These are phyloP conservation scores for Drosophila asahinai DNA, from an alignment of 1,140 invertebrate genomes.

Conservation along the genomic window DNA sequence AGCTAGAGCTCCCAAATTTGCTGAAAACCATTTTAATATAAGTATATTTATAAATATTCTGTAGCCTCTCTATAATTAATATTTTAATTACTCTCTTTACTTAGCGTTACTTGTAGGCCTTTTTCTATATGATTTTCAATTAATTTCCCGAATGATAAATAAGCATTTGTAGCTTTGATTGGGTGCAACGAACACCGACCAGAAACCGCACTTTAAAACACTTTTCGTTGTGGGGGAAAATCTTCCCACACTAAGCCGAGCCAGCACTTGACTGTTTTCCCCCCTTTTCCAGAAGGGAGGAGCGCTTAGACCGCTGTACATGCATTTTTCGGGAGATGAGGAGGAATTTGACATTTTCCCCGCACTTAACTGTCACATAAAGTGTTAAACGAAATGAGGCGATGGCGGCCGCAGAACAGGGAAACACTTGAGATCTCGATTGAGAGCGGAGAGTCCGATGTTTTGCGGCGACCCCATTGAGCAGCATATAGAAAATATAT, in stretches of 20 bases:
- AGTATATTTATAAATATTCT: neutral
- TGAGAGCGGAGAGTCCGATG: conserved; percentile 41
- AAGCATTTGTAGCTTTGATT: conserved; percentile 8
- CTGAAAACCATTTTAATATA: no score
- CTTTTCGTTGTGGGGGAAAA: conserved; percentile 39
- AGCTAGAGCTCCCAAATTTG: no score
- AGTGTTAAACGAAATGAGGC: conserved; percentile 82
- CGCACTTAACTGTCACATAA: conserved; percentile 81
- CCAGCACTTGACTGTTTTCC: conserved; percentile 60
- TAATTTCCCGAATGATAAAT: conserved; percentile 13
- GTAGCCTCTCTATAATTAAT: no score
- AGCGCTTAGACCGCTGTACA: conserved; percentile 50
- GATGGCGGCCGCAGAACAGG: conserved; percentile 63
- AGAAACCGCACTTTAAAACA: conserved; percentile 29
- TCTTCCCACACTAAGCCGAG: conserved; percentile 64
- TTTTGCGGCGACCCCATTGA: conserved; percentile 65
- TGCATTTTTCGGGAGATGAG: conserved; percentile 53
- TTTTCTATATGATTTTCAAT: neutral
- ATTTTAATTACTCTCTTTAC: no score
- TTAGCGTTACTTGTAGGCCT: neutral
- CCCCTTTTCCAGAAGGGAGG: neutral
- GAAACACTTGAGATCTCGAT: conserved; percentile 73
- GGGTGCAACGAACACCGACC: conserved; percentile 14
- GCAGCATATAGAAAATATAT: conserved; percentile 33
- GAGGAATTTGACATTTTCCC: conserved; percentile 78